phyloP scores from a whole-genome alignment of 1,140 invertebrate species.

The Hyles euphorbiae region DNA sequence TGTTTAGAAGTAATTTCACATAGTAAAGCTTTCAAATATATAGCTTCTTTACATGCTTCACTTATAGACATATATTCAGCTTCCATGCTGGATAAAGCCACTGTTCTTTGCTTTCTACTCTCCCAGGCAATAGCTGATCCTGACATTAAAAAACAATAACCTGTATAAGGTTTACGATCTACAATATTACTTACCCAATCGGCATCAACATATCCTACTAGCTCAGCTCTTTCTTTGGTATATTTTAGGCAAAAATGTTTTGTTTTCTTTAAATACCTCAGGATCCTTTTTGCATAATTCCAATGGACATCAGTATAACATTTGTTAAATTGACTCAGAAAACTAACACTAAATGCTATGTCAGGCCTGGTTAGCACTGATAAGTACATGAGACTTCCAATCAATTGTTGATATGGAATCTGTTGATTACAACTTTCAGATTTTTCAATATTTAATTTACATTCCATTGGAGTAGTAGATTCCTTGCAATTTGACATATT shows the following conservation, averaged over 20 bases:
- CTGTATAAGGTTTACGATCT: constrained; percentile 2
- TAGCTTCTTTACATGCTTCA: no score
- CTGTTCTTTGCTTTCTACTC: background rate
- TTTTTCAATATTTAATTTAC: constrained; percentile 15
- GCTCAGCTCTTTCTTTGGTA: background rate
- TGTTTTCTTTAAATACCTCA: constrained; percentile 4
- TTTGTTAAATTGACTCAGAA: constrained; percentile 4
- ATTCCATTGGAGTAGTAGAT: constrained; percentile 20
- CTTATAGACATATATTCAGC: constrained; percentile 2
- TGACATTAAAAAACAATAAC: constrained; percentile 3
- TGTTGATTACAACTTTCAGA: background rate
- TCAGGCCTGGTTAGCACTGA: background rate
- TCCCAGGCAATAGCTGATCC: background rate
- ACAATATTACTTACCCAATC: background rate
- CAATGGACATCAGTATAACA: background rate
- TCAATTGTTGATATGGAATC: no score
- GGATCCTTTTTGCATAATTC: constrained; percentile 2
- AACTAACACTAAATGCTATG: background rate
- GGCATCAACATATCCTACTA: background rate
- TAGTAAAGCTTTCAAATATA: no score
- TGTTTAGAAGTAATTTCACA: no score
- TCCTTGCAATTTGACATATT: constrained; percentile 26
- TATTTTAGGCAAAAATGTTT: background rate
- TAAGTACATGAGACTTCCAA: background rate
- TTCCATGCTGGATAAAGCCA: background rate